phyloP scores from a whole-genome alignment of 2,888 invertebrate genomes.

The Ctena decussata region DNA sequence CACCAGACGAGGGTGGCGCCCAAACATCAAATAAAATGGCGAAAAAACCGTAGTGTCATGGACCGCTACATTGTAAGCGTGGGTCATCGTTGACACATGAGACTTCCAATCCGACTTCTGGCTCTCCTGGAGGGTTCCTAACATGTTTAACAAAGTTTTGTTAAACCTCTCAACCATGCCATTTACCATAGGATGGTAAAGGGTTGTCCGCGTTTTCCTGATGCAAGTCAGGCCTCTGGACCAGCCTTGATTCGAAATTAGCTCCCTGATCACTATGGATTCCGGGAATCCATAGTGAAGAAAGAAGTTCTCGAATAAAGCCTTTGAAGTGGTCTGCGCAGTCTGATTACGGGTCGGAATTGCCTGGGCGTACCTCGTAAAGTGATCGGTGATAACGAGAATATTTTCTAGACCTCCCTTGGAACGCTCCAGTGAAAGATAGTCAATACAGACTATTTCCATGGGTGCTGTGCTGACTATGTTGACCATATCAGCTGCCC shows the following conservation, averaged over 20 bases:
- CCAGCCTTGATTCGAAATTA: constrained; percentile 20
- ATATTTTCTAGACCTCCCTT: constrained; percentile 7
- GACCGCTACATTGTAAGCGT: too few relatives aligned
- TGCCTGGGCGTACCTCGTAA: constrained; percentile 11
- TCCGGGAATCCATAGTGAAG: constrained; percentile 18
- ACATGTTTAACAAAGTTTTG: constrained; percentile 14
- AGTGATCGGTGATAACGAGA: constrained; percentile 17
- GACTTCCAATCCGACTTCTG: too few relatives aligned
- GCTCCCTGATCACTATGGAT: constrained; percentile 24
- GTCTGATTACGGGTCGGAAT: constrained; percentile 9
- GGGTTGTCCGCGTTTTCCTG: constrained; percentile 13
- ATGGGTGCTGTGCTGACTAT: constrained; percentile 18
- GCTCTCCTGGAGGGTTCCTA: too few relatives aligned
- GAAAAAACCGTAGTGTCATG: too few relatives aligned
- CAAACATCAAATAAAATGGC: too few relatives aligned
- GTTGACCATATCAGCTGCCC: constrained; percentile 3
- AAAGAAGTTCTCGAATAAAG: constrained; percentile 9
- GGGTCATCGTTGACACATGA: too few relatives aligned
- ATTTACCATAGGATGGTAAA: constrained; percentile 19
- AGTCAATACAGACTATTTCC: constrained; percentile 34
- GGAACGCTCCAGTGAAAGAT: not conserved
- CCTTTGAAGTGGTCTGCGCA: constrained; percentile 7
- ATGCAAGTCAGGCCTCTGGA: constrained; percentile 3
- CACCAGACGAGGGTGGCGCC: too few relatives aligned
- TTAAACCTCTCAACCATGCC: constrained; percentile 19